These are phyloP conservation scores for Isurus oxyrinchus DNA, from an alignment of 2,113 vertebrate species.

Conservation along the genomic window DNA sequence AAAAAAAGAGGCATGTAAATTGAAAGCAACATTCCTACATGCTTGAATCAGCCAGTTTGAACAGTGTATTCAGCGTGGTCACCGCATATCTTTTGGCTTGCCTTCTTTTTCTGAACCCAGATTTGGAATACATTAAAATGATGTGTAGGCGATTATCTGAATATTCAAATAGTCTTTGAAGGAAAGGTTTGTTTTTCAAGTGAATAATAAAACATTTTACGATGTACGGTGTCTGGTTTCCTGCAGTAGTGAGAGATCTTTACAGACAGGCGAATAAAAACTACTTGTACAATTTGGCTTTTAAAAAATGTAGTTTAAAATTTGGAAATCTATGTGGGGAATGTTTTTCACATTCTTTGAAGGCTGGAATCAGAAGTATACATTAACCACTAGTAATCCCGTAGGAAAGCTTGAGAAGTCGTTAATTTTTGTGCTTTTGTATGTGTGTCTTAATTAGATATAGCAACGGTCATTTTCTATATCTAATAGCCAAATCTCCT, in stretches of 20 bases:
- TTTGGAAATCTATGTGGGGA: background rate
- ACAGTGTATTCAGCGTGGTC: background rate
- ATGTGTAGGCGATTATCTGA: background rate
- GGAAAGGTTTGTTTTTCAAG: conserved; percentile 23
- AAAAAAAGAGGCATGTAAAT: background rate
- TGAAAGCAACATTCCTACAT: background rate
- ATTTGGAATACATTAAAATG: background rate
- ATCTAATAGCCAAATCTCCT: background rate
- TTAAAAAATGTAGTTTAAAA: background rate
- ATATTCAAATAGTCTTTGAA: conserved; percentile 15
- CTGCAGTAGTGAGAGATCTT: background rate
- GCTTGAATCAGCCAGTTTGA: background rate
- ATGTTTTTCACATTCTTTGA: background rate
- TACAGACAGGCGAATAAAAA: background rate
- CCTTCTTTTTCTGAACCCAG: background rate
- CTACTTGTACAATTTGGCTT: background rate
- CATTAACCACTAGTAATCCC: background rate
- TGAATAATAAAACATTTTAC: background rate
- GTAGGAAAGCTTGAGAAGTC: background rate
- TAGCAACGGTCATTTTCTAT: background rate
- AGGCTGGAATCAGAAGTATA: background rate
- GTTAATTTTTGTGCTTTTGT: background rate
- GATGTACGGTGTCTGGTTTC: background rate
- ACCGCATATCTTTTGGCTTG: background rate
- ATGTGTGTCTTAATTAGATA: background rate